A percentile compares a stretch with the other conserved stretches of the same genome.
Conservation (phyloP, 2,797 vertebrate genomes). For the Anguilla obscura region DNA sequence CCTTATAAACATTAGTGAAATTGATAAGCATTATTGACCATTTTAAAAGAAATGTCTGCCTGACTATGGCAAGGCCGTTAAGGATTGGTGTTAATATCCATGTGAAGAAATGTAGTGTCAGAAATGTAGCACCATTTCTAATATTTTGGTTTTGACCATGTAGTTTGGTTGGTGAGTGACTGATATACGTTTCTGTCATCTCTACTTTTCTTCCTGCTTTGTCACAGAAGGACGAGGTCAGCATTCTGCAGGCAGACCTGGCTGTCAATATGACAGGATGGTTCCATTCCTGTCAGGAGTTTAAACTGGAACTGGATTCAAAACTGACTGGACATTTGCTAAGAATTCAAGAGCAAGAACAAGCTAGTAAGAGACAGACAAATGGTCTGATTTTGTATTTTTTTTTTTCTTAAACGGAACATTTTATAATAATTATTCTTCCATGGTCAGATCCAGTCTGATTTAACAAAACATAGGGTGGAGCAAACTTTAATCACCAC, state of each 20-base stretch:
- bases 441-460: not conserved
- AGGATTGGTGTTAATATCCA: not conserved
- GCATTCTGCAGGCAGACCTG: conserved; percentile 60
- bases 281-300: conserved; percentile 64
- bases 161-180: not conserved
- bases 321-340: conserved; percentile 55
- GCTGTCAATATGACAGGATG: conserved; percentile 66
- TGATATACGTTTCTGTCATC: not conserved
- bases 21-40: not conserved
- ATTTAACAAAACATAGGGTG: not conserved
- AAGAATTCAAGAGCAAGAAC: conserved; percentile 28
- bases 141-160: not conserved
- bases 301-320: conserved; percentile 57
- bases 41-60: not conserved
- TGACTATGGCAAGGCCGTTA: not conserved
- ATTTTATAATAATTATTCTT: not conserved
- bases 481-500: not conserved
- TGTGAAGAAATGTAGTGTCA: not conserved
- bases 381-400: not conserved
- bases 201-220: not conserved
- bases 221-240: conserved; percentile 54
- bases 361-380: conserved; percentile 54
- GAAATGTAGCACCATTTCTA: not conserved
- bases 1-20: not conserved
- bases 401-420: not conserved